Percentiles rank a stretch among this genome's conserved stretches.
These are phyloP conservation scores for Monopterus albus DNA, from an alignment of 2,113 vertebrate genomes.

Conservation along the genomic window DNA sequence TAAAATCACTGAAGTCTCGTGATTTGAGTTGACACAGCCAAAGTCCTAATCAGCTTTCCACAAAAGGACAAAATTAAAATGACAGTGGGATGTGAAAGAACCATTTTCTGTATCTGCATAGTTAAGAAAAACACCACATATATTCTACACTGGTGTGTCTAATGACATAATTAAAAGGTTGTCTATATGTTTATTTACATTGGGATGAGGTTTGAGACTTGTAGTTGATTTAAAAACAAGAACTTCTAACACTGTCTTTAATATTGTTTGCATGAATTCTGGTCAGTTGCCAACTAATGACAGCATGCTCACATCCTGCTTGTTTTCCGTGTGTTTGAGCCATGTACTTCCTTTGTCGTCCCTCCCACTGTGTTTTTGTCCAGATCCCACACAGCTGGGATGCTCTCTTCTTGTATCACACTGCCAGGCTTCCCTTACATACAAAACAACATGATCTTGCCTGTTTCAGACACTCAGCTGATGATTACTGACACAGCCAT, in stretches of 20 bases:
- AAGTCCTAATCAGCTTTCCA: neutral
- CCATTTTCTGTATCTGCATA: neutral
- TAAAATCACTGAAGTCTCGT: neutral
- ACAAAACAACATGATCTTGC: slow-evolving; percentile 59
- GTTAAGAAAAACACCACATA: neutral
- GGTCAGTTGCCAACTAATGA: slow-evolving; percentile 55
- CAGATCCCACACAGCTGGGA: slow-evolving; percentile 64
- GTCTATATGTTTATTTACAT: neutral
- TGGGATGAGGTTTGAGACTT: neutral
- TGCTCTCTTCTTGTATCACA: slow-evolving; percentile 45
- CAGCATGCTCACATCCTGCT: slow-evolving; percentile 75
- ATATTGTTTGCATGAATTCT: slow-evolving; percentile 19
- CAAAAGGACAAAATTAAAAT: neutral
- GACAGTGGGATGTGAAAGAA: neutral
- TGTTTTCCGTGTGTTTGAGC: slow-evolving; percentile 40
- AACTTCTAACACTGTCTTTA: neutral
- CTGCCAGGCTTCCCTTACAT: slow-evolving; percentile 61
- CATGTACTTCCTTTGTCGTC: slow-evolving; percentile 56
- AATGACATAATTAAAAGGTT: neutral
- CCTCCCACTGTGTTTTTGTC: slow-evolving; percentile 61
- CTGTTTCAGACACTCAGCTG: slow-evolving; percentile 27
- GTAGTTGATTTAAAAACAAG: slow-evolving; percentile 14
- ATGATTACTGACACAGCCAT: slow-evolving; percentile 47
- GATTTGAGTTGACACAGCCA: neutral
- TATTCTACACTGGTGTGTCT: no score